Percentiles rank a stretch among this genome's conserved stretches.
phyloP scores from a whole-genome alignment of 1,140 invertebrate genomes.

The Hylaeus volcanicus region DNA sequence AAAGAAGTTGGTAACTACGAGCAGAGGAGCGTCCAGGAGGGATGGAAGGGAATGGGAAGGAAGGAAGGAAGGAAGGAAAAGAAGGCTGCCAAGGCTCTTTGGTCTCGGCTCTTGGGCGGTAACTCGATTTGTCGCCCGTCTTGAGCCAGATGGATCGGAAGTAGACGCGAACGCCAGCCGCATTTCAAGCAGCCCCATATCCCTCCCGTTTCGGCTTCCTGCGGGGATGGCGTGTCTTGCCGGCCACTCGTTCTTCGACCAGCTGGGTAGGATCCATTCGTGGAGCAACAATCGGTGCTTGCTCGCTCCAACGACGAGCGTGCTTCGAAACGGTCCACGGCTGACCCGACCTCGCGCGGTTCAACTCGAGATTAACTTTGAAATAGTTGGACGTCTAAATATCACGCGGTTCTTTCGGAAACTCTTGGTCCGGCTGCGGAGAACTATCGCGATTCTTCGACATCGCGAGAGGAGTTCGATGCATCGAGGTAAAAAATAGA shows the following conservation, averaged over 20 bases:
- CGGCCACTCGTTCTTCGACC: constrained; percentile 24
- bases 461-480: too few relatives aligned
- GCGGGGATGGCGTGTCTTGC: constrained; percentile 49
- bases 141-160: constrained; percentile 75
- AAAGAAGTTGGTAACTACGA: constrained; percentile 48
- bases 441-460: too few relatives aligned
- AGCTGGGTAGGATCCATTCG: constrained; percentile 27
- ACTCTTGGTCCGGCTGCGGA: background rate
- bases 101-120: constrained; percentile 71
- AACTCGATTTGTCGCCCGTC: constrained; percentile 75
- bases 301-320: background rate
- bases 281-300: constrained; percentile 51
- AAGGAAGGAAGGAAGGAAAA: constrained; percentile 63
- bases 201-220: constrained; percentile 9
- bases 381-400: constrained; percentile 18
- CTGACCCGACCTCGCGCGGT: background rate
- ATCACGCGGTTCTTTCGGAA: constrained; percentile 6
- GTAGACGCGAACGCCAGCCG: constrained; percentile 72
- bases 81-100: constrained; percentile 67
- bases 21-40: background rate
- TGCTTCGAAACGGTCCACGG: too few relatives aligned
- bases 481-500: too few relatives aligned
- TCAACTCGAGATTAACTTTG: constrained; percentile 22
- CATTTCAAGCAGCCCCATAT: constrained; percentile 69
- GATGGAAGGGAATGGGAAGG: constrained; percentile 23